Evolutionary conservation across 2,113 vertebrate species (phyloP), one percentile per base, ranked within the genome.

Genomic region (Mesoclemmys tuberculata): DNA sequence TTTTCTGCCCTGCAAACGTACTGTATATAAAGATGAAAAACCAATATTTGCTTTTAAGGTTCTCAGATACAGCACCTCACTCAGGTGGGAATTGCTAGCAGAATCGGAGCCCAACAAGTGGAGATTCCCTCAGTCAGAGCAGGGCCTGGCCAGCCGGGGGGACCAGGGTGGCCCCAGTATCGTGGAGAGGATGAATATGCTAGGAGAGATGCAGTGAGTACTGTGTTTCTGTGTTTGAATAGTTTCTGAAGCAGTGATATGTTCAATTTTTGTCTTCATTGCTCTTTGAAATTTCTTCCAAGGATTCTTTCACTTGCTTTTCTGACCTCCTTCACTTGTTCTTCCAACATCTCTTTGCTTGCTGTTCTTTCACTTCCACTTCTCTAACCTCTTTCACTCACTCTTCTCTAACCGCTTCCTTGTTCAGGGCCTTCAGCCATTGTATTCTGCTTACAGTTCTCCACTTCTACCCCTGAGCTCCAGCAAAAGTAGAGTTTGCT

Each of bases 31-130:
- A 97, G 96, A 97, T 96, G 88, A 96, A 97, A 97, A 95, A 94
- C 86, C 93, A 92, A 97, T 98, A 97, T 98, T 96, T 95, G 95
- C 96, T 98, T 96, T 97, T 92, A 93, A 99, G 99, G 99, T 88
- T 98, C 98, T 97, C 99, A 99, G 98, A 98, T 99, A 96, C 99
- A 99, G 96, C 99, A 99, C 97, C 98, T 99, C 93, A 98, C 99
- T 38, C 99, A 99, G 98, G 99, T 99, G 98, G 99, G 99, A 89
- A 96, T 99, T 94, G 98, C 99, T 41, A 99, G 99, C 92, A 98
- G 99, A 92, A 98, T 99, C 71, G 99, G 99, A 82, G 98, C 98
- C 81, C 99, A 98, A 97, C 98, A 98, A 38, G 99, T 99, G 95
- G 98, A 98, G 83, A 94, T 98, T 82, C 96, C 97, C 41, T 95